Evolutionary conservation across 2,797 vertebrate species (phyloP), one percentile per base, ranked within the genome.

Genomic region (Phrynocephalus vlangalii): DNA sequence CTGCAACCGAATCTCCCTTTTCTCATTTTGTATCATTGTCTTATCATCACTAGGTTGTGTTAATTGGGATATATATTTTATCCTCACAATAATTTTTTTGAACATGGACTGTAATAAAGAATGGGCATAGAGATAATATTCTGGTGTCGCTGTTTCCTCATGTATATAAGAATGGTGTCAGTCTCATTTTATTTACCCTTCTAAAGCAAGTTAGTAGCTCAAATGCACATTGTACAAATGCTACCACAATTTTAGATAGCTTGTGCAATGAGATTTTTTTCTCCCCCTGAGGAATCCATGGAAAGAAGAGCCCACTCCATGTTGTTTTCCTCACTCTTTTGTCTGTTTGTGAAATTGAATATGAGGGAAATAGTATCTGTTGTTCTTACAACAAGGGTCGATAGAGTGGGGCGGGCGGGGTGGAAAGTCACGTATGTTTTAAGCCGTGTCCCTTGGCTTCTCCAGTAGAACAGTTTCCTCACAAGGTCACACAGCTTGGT

Each of bases 1-100:
- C 90, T 94, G 38, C 38, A 44, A 44, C 38, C 3, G 38, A 94
- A 94, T 66, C 87, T 89, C 30, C n/a, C 26, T 13, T 94, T 96
- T 96, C 92, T 86, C 83, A 92, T 93, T 91, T 88, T 80, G 83
- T 94, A 90, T 84, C 83, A 86, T 94, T 86, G 50, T 82, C 89
- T 38, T 92, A 33, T 87, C 90, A 0, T 88, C 77, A 24, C 92
- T 92, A 76, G 10, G 73, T 86, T 91, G 89, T 92, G 77, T 92
- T 85, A 89, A 11, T 85, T 88, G 67, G 85, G 83, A 86, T 71
- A 91, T 38, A 82, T 0, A 30, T 86, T 87, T 33, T 87, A 77
- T 85, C 66, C 67, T 4, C 8, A 80, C 66, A 44, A 87, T 82
- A 78, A 90, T 84, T 92, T 89, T 76, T 77, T 91, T 91, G 72